A percentile compares a stretch with the other conserved stretches of the same genome.
Evolutionary conservation across 2,113 vertebrate genomes (phyloP).

Genomic region (Todiramphus saurophagus): DNA sequence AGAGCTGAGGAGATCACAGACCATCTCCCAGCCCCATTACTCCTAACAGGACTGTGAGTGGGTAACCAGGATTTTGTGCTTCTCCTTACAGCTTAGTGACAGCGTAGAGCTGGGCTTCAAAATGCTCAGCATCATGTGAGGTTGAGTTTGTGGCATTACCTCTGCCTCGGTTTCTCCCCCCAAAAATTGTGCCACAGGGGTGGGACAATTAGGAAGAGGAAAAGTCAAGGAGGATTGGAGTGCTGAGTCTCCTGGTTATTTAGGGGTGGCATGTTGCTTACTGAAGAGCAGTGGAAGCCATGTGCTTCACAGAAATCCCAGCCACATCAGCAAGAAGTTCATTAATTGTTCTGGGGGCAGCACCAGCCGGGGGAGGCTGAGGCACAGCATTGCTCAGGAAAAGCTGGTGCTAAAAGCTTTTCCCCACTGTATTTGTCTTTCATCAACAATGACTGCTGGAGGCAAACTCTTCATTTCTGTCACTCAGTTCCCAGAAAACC

Average conservation of each 20-base stretch:
- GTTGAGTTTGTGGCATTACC: background rate
- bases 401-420: background rate
- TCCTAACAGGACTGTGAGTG: background rate
- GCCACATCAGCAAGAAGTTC: background rate
- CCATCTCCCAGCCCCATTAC: background rate
- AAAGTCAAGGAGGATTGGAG: background rate
- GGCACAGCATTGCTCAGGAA: background rate
- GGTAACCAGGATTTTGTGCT: background rate
- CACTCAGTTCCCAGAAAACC: background rate
- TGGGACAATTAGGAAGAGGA: background rate
- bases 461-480: background rate
- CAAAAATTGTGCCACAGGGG: background rate
- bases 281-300: background rate
- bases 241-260: background rate
- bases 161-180: background rate
- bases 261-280: background rate
- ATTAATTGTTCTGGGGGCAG: background rate
- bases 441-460: background rate
- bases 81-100: background rate
- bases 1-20: background rate
- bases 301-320: background rate
- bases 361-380: background rate
- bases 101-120: background rate
- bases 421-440: background rate
- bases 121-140: background rate